Evolutionary conservation across 2,113 vertebrate genomes (phyloP).

Genomic region (Rhegmatorhina hoffmannsi): DNA sequence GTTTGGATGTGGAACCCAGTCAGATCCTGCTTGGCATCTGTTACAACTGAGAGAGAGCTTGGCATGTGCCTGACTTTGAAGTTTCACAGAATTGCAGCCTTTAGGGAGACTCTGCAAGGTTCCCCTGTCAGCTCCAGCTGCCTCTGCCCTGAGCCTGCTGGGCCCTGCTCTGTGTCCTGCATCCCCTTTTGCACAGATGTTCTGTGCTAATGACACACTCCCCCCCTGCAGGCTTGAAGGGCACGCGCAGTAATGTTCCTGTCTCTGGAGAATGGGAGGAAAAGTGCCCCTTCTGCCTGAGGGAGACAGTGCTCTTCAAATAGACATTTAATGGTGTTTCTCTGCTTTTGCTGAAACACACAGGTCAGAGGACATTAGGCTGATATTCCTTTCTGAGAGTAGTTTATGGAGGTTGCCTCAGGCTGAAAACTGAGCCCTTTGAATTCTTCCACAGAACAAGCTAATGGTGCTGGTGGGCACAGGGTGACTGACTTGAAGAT

Average conservation of each 20-base stretch:
- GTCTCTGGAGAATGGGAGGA: background rate
- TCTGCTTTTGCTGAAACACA: background rate
- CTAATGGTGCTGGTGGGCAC: background rate
- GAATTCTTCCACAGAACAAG: background rate
- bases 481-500: background rate
- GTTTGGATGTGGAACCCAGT: background rate
- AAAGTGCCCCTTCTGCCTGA: constrained; percentile 15
- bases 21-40: background rate
- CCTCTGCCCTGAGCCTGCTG: background rate
- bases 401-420: background rate
- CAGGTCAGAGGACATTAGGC: background rate
- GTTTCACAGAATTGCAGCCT: background rate
- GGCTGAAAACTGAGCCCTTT: constrained; percentile 2
- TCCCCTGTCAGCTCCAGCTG: background rate
- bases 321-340: background rate
- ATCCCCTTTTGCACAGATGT: background rate
- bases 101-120: background rate
- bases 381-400: background rate
- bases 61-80: background rate
- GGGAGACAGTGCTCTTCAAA: background rate
- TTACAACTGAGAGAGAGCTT: background rate
- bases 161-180: background rate
- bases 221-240: background rate
- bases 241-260: background rate
- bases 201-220: background rate